These are phyloP conservation scores for Muscidifurax raptorellus DNA, from an alignment of 1,140 invertebrate species.

Conservation along the genomic window DNA sequence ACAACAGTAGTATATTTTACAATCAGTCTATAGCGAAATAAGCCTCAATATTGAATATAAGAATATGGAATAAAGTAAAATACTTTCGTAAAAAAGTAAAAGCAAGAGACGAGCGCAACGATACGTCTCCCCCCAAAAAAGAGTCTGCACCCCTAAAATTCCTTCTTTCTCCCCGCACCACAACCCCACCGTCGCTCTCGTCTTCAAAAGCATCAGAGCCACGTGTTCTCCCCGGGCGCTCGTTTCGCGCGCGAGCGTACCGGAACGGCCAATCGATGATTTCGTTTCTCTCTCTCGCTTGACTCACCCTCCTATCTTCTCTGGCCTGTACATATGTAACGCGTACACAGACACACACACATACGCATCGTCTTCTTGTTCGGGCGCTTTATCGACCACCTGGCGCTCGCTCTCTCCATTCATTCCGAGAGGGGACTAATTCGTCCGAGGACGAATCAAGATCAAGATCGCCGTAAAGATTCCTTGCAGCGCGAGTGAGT, in stretches of 20 bases:
- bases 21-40: too few species aligned
- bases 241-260: background rate
- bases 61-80: too few species aligned
- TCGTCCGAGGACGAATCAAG: constrained; percentile 34
- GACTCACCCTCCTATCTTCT: background rate
- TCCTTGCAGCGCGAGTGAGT: background rate
- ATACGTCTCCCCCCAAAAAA: background rate
- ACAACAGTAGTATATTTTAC: too few species aligned
- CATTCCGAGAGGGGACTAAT: constrained; percentile 35
- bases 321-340: background rate
- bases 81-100: too few species aligned
- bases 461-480: constrained; percentile 49
- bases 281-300: background rate
- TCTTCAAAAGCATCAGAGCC: background rate
- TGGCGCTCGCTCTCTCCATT: constrained; percentile 32
- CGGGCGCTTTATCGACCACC: constrained; percentile 43
- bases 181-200: background rate
- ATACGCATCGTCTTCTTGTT: background rate
- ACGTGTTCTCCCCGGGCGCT: constrained; percentile 26
- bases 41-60: too few species aligned
- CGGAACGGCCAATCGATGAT: constrained; percentile 34
- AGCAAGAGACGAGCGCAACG: too few species aligned
- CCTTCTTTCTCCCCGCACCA: background rate
- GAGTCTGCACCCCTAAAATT: background rate
- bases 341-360: background rate